phyloP scores from a whole-genome alignment of 2,113 vertebrate genomes.

The Peromyscus leucopus region DNA sequence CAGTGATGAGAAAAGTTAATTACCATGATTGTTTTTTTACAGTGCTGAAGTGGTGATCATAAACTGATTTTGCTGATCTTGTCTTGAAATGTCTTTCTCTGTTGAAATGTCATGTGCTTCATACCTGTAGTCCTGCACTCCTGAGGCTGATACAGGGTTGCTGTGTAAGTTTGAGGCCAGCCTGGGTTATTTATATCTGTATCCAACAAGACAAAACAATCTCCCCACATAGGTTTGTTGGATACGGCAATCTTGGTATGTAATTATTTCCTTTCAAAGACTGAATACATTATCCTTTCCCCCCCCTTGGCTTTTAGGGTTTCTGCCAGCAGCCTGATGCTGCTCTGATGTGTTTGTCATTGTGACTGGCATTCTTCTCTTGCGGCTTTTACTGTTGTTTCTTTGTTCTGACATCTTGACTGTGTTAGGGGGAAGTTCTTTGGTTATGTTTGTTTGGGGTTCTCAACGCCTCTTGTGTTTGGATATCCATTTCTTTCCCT shows the following conservation, averaged over 20 bases:
- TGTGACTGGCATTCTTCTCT: neutral
- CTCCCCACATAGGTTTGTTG: neutral
- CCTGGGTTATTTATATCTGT: neutral
- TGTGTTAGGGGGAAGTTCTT: neutral
- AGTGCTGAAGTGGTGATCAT: neutral
- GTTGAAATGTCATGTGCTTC: neutral
- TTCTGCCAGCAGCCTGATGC: neutral
- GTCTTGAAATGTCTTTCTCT: neutral
- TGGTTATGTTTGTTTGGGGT: neutral
- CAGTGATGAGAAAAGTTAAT: neutral
- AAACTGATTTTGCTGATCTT: neutral
- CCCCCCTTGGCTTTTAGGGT: neutral
- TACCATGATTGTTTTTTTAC: neutral
- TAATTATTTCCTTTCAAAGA: neutral
- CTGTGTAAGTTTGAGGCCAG: neutral
- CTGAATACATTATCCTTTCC: neutral
- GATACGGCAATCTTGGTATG: neutral
- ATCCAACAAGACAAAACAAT: neutral
- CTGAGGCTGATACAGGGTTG: neutral
- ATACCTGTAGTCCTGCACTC: neutral
- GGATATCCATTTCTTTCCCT: neutral
- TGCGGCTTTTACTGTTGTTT: neutral
- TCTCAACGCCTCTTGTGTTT: neutral
- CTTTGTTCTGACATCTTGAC: neutral
- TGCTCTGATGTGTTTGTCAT: neutral